Conservation (phyloP, 1,140 invertebrate species). For the Drosophila sp. region DNA sequence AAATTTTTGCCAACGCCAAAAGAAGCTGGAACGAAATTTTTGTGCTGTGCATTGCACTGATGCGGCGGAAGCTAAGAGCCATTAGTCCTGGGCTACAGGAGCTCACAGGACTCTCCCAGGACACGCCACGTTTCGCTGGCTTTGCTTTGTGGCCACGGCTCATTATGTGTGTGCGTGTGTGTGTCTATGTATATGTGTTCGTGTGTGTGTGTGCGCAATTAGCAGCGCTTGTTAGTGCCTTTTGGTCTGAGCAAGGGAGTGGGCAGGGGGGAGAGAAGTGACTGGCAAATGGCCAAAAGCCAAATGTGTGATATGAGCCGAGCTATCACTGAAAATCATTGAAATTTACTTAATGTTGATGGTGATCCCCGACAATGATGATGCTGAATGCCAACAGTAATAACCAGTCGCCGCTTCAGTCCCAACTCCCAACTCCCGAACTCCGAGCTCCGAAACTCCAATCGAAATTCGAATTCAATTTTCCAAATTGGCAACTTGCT, state of each 20-base stretch:
- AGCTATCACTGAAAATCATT: conserved; percentile 63
- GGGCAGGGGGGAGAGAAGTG: background rate
- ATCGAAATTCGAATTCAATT: background rate
- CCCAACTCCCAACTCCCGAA: too few species aligned
- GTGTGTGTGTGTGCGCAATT: conserved; percentile 57
- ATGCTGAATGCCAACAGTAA: conserved; percentile 17
- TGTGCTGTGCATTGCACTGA: conserved; percentile 79
- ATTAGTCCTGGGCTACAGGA: conserved; percentile 57
- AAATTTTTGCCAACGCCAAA: conserved; percentile 80
- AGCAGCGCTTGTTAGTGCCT: conserved; percentile 74
- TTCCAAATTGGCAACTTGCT: conserved; percentile 6
- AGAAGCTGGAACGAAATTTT: conserved; percentile 75
- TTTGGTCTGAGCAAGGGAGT: background rate
- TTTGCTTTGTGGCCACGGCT: conserved; percentile 71
- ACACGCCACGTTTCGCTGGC: conserved; percentile 49
- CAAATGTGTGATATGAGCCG: conserved; percentile 73
- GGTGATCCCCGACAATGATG: background rate
- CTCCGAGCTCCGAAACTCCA: background rate
- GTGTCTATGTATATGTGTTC: background rate
- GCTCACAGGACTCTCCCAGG: conserved; percentile 31
- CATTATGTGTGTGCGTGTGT: conserved; percentile 26
- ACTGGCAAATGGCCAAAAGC: conserved; percentile 62
- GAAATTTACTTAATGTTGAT: conserved; percentile 67
- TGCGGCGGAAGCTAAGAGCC: conserved; percentile 76
- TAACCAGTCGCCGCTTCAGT: background rate